Base-by-base conservation (phyloP, 2,797 vertebrate species). In the Chromis chromis region DNA sequence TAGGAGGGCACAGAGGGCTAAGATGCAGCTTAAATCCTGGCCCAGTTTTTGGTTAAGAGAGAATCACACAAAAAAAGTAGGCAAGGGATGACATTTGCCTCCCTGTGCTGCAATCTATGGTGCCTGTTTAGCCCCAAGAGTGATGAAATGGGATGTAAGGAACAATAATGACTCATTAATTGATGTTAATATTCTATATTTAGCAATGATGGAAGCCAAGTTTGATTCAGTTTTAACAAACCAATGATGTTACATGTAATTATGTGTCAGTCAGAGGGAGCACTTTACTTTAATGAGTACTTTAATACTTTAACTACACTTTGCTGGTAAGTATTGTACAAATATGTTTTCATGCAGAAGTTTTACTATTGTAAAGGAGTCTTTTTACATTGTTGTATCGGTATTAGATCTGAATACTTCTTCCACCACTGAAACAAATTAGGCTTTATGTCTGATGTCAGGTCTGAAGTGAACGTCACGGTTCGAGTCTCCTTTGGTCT, bases 21-120 rank as follows among this genome's bases (percentile, higher is more conserved):
- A 70, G 61, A 84, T 56, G 81, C 74, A 74, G 78, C 54, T 73
- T 81, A 74, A 90, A 90, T 78, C 80, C 73, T 84, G 61, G 59
- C 65, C 76, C 55, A 79, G 56, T 81, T 85, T 72, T 40, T 19
- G 42, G 65, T 56, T 61, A 13, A 61, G 40, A 66, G 22, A 24
- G 22, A 71, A 53, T 22, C 56, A 77, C 50, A 39, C n/a, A 57
- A 54, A 58, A 67, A 58, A 49, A 48, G 14, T 0, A 24, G 21
- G 14, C 1, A 0, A 73, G 48, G 59, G 70, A 57, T 76, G 67
- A 62, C 44, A 76, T 62, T 66, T 79, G 24, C 21, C 16, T 62
- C 68, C 61, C 36, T 14, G 50, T 48, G 24, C 52, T 65, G 50
- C 40, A 69, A 54, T 74, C 39, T 50, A 50, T 19, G 39, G 56